Evolutionary conservation across 2,888 invertebrate species (phyloP).

Genomic region (Tiliacea aurago): DNA sequence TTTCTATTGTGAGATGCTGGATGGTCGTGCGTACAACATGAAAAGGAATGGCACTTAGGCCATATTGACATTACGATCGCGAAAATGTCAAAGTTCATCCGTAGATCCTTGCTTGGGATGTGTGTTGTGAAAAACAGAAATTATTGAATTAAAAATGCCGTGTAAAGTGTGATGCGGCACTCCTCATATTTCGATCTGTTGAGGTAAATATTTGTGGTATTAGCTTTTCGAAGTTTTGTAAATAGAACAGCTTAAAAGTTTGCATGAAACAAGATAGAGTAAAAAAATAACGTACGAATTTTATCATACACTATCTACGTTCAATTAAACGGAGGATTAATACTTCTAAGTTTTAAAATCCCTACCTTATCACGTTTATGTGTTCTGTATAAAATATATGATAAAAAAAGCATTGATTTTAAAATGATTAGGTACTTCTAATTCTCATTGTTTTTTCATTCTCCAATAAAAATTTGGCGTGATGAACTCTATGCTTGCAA

Average conservation of each 20-base stretch:
- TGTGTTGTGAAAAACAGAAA: conserved; percentile 68
- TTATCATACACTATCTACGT: conserved; percentile 37
- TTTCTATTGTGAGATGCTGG: conserved; percentile 32
- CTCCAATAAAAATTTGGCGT: neutral
- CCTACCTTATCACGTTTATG: conserved; percentile 15
- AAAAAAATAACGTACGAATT: conserved; percentile 31
- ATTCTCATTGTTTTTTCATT: conserved; percentile 12
- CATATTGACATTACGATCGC: conserved; percentile 76
- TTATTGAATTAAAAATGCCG: conserved; percentile 67
- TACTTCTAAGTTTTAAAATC: conserved; percentile 21
- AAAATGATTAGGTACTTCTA: conserved; percentile 16
- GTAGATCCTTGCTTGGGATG: conserved; percentile 61
- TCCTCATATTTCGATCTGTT: conserved; percentile 31
- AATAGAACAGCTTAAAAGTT: neutral
- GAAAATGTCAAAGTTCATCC: conserved; percentile 89
- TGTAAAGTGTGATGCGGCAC: conserved; percentile 47
- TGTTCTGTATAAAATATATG: conserved; percentile 25
- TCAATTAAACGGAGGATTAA: conserved; percentile 35
- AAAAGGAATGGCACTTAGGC: conserved; percentile 79
- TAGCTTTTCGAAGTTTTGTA: conserved; percentile 5
- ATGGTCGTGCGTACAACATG: conserved; percentile 60
- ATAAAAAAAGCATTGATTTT: conserved; percentile 47
- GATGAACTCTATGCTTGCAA: neutral
- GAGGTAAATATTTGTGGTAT: conserved; percentile 54
- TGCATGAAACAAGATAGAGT: conserved; percentile 6